These are phyloP conservation scores for Gadopsis bispinosus DNA, from an alignment of 2,797 vertebrate species.

Conservation along the genomic window DNA sequence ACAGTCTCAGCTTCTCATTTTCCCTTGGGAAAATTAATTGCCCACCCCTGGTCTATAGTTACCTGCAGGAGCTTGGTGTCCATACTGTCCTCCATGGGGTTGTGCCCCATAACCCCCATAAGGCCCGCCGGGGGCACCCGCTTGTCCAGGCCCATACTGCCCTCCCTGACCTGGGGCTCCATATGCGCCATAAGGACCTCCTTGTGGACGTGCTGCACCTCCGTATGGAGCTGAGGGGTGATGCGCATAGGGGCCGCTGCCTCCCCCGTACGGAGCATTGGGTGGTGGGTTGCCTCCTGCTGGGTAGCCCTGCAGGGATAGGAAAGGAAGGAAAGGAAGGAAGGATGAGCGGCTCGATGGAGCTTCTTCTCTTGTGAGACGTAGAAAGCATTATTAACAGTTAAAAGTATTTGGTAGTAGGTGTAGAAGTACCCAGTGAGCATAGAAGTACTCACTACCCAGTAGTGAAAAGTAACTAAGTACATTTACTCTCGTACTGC, in stretches of 20 bases:
- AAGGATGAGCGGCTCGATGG: background rate
- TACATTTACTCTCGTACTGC: background rate
- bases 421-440: too few species aligned
- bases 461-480: background rate
- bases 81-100: slow-evolving; percentile 82
- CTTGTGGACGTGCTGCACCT: slow-evolving; percentile 50
- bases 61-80: slow-evolving; percentile 85
- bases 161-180: slow-evolving; percentile 67
- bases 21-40: too few species aligned
- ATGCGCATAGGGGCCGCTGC: slow-evolving; percentile 48
- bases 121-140: slow-evolving; percentile 69
- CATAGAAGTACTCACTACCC: background rate
- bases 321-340: too few species aligned
- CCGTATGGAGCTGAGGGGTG: slow-evolving; percentile 66
- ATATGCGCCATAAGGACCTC: slow-evolving; percentile 68
- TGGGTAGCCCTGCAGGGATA: slow-evolving; percentile 75
- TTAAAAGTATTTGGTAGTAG: background rate
- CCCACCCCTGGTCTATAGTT: slow-evolving; percentile 11
- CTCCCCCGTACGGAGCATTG: slow-evolving; percentile 70
- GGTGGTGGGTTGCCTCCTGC: slow-evolving; percentile 67
- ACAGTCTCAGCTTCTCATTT: too few species aligned
- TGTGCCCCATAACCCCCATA: slow-evolving; percentile 84
- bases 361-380: background rate
- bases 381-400: background rate
- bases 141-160: slow-evolving; percentile 69